Conservation (phyloP, 2,797 vertebrate genomes). For the Ibycter americanus region DNA sequence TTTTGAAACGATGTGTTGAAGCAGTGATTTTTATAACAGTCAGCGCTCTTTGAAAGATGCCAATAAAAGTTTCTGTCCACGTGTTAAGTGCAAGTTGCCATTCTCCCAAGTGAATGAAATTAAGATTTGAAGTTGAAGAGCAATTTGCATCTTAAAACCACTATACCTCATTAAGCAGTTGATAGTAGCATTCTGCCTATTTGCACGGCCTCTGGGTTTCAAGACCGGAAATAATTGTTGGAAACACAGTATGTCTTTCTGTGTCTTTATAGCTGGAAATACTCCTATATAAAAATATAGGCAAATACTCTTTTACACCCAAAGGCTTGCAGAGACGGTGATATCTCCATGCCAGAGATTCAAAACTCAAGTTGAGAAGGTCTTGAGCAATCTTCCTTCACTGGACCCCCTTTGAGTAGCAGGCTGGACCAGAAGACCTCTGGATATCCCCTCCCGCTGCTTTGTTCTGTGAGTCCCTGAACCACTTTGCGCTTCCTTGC, state of each 20-base stretch:
- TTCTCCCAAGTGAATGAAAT: constrained; percentile 4
- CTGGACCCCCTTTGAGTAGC: rapidly evolving
- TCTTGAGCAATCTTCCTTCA: rapidly evolving
- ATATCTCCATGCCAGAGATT: not conserved
- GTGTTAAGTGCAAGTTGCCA: not conserved
- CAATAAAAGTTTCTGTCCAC: not conserved
- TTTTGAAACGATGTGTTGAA: not conserved
- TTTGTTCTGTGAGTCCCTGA: not conserved
- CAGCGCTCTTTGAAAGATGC: not conserved
- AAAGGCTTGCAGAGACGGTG: not conserved
- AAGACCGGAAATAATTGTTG: not conserved
- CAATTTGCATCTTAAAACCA: constrained; percentile 24
- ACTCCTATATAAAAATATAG: not conserved
- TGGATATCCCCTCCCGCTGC: not conserved
- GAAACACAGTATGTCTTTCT: not conserved
- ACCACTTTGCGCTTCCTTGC: not conserved
- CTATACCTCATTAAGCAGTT: not conserved
- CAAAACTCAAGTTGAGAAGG: not conserved
- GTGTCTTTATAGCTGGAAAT: not conserved
- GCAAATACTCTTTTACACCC: not conserved
- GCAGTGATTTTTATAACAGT: not conserved
- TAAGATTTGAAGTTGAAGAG: constrained; percentile 5
- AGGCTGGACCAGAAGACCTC: not conserved
- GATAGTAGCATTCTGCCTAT: not conserved
- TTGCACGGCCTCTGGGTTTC: not conserved